These are phyloP conservation scores for Nemoura dubitans DNA, from an alignment of 2,888 invertebrate species.

Conservation along the genomic window DNA sequence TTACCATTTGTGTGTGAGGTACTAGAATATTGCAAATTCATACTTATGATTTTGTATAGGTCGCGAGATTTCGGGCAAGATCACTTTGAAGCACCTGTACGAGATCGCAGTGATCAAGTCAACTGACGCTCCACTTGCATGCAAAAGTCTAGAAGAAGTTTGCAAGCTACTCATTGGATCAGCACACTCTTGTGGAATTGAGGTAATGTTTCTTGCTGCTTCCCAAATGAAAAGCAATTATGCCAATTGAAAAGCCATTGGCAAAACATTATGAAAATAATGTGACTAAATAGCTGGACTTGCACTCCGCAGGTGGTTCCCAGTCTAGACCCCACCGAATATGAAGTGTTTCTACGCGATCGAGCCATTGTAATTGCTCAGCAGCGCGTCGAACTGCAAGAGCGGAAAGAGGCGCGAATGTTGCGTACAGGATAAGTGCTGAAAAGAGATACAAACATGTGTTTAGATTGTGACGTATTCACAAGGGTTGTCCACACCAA, in stretches of 20 bases:
- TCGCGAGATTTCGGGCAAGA: conserved; percentile 83
- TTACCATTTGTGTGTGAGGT: no score
- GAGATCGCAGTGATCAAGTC: conserved; percentile 97
- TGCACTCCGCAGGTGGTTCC: conserved; percentile 62
- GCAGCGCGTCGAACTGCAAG: conserved; percentile 80
- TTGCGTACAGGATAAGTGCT: conserved; percentile 73
- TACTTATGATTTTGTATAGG: conserved; percentile 63
- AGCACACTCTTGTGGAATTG: conserved; percentile 84
- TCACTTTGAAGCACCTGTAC: conserved; percentile 94
- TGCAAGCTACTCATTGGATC: conserved; percentile 81
- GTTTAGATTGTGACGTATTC: background rate
- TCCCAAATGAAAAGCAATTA: background rate
- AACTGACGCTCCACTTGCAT: conserved; percentile 79
- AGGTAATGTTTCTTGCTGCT: conserved; percentile 67
- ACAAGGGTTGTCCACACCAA: background rate
- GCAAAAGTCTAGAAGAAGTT: conserved; percentile 73
- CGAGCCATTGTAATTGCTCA: conserved; percentile 74
- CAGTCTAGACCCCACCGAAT: conserved; percentile 80
- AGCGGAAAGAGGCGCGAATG: conserved; percentile 90
- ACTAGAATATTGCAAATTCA: background rate
- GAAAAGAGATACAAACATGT: background rate
- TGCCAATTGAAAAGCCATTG: background rate
- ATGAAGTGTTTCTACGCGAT: conserved; percentile 81
- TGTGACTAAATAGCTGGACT: background rate
- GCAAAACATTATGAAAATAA: background rate